phyloP scores from a whole-genome alignment of 2,797 vertebrate genomes.

The Esox masquinongy region DNA sequence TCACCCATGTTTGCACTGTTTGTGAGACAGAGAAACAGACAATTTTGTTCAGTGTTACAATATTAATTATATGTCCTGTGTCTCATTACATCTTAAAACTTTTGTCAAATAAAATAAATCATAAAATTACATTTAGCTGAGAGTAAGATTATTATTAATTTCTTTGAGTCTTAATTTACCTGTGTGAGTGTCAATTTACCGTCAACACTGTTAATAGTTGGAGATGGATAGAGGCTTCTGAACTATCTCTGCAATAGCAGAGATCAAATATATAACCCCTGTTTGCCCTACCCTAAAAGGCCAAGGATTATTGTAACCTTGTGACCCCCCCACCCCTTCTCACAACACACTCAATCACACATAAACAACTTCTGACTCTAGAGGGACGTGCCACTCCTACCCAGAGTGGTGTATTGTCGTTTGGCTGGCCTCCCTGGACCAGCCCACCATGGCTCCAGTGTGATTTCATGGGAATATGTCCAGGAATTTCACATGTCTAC shows the following conservation, averaged over 20 bases:
- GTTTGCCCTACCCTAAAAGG: constrained; percentile 70
- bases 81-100: background rate
- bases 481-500: constrained; percentile 70
- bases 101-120: background rate
- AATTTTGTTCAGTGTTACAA: constrained; percentile 40
- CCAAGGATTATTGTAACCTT: constrained; percentile 58
- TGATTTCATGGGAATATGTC: constrained; percentile 63
- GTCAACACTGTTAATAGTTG: constrained; percentile 1
- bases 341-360: constrained; percentile 29
- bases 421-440: constrained; percentile 31
- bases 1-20: constrained; percentile 65
- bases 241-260: constrained; percentile 41
- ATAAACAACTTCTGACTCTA: constrained; percentile 25
- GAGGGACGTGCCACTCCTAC: constrained; percentile 36
- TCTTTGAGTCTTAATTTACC: background rate
- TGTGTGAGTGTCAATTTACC: background rate
- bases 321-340: constrained; percentile 41
- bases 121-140: background rate
- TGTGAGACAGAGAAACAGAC: constrained; percentile 67
- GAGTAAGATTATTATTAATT: too few relatives aligned
- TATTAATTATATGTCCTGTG: background rate
- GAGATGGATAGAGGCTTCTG: constrained; percentile 30
- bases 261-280: constrained; percentile 74
- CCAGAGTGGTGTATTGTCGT: background rate
- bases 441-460: constrained; percentile 46